Base-by-base conservation (phyloP, 2,113 vertebrate genomes). In the Forbesichthys papilliferus region DNA sequence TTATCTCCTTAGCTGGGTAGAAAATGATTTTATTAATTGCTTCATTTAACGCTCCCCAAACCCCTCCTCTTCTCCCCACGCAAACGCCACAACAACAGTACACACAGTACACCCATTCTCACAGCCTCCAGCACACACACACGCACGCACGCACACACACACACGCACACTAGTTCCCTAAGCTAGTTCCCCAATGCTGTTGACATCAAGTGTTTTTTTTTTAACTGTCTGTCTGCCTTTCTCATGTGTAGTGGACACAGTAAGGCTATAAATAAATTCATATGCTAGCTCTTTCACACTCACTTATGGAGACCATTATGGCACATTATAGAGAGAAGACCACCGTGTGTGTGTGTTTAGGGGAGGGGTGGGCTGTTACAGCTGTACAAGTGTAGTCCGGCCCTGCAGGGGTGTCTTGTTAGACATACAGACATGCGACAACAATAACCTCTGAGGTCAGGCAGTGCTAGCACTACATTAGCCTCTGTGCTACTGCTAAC, bases 21-120 rank as follows among this genome's bases (percentile, higher is more conserved):
- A 93, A 92, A 93, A 94, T 91, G 84, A 91, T 92, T 93, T 91
- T 92, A 93, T 93, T 93, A 93, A 93, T 94, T 92, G 92, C 91
- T 92, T 91, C 91, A 88, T 93, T 93, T 94, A 91, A 88, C 87
- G 77, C 88, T 79, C 83, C 83, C 82, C 10, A 33, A 83, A 66
- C 18, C 73, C 73, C 85, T 66, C 75, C 47, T 64, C 71, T 48
- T 20, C 72, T 47, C 34, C 68, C 51, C 77, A 68, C 77, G 69
- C 73, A 71, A 61, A 81, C 79, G 75, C 84, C 87, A 52, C 9
- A 82, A 87, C 84, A 84, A 78, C 78, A n/a, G 62, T 11, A 71
- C 74, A 58, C 55, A 36, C 62, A n/a, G 14, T 13, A 18, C 6
- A 13, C 20, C 42, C 6, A n/a, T n/a, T 33, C 20, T 11, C 34